Base-by-base conservation (phyloP, 2,797 vertebrate genomes). In the Eutrigla gurnardus region DNA sequence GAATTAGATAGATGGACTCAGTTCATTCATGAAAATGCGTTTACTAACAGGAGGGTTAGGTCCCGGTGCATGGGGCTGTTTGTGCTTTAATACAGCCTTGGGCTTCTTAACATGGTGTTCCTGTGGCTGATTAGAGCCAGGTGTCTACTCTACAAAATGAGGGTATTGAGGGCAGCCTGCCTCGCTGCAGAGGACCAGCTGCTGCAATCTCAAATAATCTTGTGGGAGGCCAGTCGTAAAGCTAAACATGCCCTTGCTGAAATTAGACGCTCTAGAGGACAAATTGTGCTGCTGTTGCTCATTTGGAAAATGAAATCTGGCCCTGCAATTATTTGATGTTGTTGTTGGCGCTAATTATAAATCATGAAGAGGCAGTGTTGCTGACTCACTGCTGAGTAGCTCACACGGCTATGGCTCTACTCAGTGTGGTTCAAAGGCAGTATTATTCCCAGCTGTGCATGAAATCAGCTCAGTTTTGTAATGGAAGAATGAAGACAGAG, bases 91-190 rank as follows among this genome's bases (percentile, higher is more conserved):
- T 65, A 65, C 63, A 75, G 88, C 86, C 78, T 67, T 80, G 82
- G 84, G 82, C 82, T 81, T 72, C 80, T 77, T 83, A 76, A 81
- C 83, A 82, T 74, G 75, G 82, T 84, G 81, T 88, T 90, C 86
- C 86, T 86, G 80, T 72, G 68, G 85, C 77, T 93, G 90, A 93
- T 93, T 90, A 81, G 82, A 91, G 84, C 91, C 91, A 93, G 89
- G 91, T 91, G 92, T 90, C 86, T 75, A 25, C 77, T 80, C 72
- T 35, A 77, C 39, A 83, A 78, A 81, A 82, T 67, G 70, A 73
- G 76, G 80, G 76, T 82, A 81, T 71, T 77, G 80, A 81, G 87
- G 86, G 80, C 82, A 75, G 85, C 74, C 65, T 50, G 79, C 79
- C 52, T 72, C 63, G 40, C 62, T 83, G 78, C 75, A 69, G 82